Conservation (phyloP, 2,888 invertebrate genomes). For the Noctua fimbriata region DNA sequence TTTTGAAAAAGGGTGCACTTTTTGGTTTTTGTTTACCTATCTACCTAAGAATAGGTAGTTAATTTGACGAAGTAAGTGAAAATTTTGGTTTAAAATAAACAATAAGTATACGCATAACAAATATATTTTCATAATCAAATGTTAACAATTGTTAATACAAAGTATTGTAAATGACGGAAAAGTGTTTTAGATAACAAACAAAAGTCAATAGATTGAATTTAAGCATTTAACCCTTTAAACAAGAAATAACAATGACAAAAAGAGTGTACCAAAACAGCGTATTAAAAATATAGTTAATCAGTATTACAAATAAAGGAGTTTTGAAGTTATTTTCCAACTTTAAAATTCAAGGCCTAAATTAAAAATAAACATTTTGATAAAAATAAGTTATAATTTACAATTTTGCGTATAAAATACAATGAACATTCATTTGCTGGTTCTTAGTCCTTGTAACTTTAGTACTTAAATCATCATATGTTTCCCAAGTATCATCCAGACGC, state of each 20-base stretch:
- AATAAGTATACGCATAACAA: too few species aligned
- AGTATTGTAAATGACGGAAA: too few species aligned
- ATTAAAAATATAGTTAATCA: constrained; percentile 17
- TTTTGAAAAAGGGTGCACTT: too few species aligned
- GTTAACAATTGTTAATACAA: too few species aligned
- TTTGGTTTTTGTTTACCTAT: too few species aligned
- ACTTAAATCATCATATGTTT: constrained; percentile 47
- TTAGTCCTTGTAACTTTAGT: constrained; percentile 42
- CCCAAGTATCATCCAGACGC: constrained; percentile 44
- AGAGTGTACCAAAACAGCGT: constrained; percentile 3
- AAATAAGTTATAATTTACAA: constrained; percentile 26
- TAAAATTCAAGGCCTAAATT: constrained; percentile 18
- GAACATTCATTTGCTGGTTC: constrained; percentile 32
- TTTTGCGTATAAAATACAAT: constrained; percentile 39
- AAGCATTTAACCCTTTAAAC: too few species aligned
- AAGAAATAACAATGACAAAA: not conserved
- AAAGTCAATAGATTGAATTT: too few species aligned
- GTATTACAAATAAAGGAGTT: constrained; percentile 27
- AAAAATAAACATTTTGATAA: constrained; percentile 11
- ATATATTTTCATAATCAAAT: too few species aligned
- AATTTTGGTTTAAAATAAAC: too few species aligned
- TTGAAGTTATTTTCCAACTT: constrained; percentile 40
- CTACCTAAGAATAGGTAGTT: too few species aligned
- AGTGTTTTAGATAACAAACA: too few species aligned
- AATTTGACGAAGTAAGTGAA: too few species aligned